A percentile compares a stretch with the other conserved stretches of the same genome.
Conservation (phyloP, 2,113 vertebrate species). For the Siphamia tubifer region DNA sequence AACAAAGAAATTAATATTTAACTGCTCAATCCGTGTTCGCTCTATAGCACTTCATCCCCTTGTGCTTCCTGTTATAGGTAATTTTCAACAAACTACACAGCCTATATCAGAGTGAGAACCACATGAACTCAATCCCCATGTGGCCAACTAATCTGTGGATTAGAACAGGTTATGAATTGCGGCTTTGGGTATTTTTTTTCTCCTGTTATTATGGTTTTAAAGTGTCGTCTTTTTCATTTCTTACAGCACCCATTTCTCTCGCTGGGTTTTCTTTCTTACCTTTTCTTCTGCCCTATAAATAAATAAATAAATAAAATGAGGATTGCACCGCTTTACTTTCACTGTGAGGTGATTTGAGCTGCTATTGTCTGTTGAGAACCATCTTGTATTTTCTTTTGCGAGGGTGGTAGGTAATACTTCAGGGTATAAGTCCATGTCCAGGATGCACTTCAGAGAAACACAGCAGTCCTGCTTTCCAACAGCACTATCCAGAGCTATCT, state of each 20-base stretch:
- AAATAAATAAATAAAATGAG: not conserved
- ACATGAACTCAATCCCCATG: constrained; percentile 14
- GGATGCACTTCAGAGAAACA: not conserved
- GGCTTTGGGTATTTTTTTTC: constrained; percentile 7
- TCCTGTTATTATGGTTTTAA: constrained; percentile 17
- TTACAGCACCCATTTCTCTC: not conserved
- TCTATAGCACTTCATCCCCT: constrained; percentile 53
- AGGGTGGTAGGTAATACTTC: not conserved
- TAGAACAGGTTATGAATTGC: constrained; percentile 21
- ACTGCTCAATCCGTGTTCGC: constrained; percentile 49
- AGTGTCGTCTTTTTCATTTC: not conserved
- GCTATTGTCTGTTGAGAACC: not conserved
- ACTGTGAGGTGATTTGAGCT: not conserved
- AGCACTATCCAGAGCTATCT: not conserved
- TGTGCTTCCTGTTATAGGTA: constrained; percentile 29
- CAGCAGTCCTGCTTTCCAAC: not conserved
- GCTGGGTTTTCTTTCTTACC: not conserved
- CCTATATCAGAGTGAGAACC: not conserved
- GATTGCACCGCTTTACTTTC: not conserved
- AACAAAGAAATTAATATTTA: constrained; percentile 78
- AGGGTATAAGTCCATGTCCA: not conserved
- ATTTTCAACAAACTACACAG: constrained; percentile 11
- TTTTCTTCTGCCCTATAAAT: not conserved
- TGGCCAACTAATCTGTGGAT: constrained; percentile 13
- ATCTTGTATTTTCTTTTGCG: not conserved